A percentile compares a stretch with the other conserved stretches of the same genome.
phyloP scores from a whole-genome alignment of 2,113 vertebrate species.

The Orycteropus afer region DNA sequence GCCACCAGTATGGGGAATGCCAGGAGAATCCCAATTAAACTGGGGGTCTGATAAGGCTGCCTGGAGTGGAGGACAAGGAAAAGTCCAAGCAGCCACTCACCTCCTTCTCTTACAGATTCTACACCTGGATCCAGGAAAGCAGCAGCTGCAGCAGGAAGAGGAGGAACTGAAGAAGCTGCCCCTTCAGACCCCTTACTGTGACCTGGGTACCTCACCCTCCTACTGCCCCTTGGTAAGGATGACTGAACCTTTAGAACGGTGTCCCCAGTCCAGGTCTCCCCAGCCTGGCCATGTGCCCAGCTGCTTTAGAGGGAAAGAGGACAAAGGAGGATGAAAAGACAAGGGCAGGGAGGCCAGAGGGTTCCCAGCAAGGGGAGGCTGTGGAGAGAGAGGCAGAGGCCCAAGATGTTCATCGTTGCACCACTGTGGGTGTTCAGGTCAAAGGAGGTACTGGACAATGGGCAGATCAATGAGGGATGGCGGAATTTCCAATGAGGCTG shows the following conservation, averaged over 20 bases:
- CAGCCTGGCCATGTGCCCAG: constrained; percentile 49
- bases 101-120: constrained; percentile 87
- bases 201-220: constrained; percentile 85
- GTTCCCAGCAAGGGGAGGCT: not conserved
- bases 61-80: rapidly evolving
- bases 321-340: not conserved
- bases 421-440: not conserved
- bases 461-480: not conserved
- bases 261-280: constrained; percentile 49
- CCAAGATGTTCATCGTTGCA: not conserved
- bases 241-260: not conserved
- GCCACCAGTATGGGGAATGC: not conserved
- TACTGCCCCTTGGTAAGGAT: constrained; percentile 17
- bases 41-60: not conserved
- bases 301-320: constrained; percentile 39
- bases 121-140: constrained; percentile 88
- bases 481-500: not conserved
- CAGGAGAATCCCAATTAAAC: no score
- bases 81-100: not conserved
- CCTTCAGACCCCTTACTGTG: constrained; percentile 92
- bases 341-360: no score
- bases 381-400: not conserved
- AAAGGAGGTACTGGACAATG: not conserved
- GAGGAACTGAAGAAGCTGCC: constrained; percentile 90
- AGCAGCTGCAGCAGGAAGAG: constrained; percentile 88